These are phyloP conservation scores for Passerina amoena DNA, from an alignment of 2,113 vertebrate species.

Conservation along the genomic window DNA sequence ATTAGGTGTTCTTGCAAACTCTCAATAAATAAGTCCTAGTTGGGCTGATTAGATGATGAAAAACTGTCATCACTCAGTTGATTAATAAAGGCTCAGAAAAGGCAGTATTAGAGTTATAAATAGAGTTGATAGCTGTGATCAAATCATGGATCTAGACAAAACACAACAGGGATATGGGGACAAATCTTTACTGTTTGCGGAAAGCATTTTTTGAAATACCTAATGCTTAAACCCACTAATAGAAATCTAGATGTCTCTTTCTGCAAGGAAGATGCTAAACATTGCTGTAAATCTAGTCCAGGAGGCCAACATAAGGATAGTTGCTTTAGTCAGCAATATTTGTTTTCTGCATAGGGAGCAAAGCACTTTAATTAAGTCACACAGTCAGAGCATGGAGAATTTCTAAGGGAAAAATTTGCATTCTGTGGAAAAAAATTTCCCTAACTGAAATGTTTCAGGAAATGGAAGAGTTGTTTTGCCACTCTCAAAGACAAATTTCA, in stretches of 20 bases:
- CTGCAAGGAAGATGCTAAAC: not conserved
- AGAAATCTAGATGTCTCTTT: not conserved
- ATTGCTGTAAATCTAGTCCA: not conserved
- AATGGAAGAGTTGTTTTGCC: not conserved
- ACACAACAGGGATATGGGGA: not conserved
- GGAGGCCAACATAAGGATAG: not conserved
- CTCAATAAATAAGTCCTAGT: not conserved
- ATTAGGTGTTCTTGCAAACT: not conserved
- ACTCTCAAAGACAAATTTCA: not conserved
- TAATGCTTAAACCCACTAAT: not conserved
- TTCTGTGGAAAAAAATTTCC: not conserved
- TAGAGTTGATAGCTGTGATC: not conserved
- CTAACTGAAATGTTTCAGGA: not conserved
- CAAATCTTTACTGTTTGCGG: not conserved
- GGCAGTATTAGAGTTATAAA: not conserved
- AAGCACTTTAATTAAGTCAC: not conserved
- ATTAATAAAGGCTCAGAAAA: not conserved
- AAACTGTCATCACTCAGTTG: not conserved
- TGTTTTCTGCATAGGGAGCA: not conserved
- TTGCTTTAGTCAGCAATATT: not conserved
- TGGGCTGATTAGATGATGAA: not conserved
- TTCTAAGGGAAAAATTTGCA: not conserved
- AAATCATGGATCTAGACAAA: not conserved
- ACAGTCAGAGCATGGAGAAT: not conserved
- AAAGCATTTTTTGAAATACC: not conserved